Evolutionary conservation across 2,888 invertebrate species (phyloP), one percentile per base, ranked within the genome.

Genomic region (Chalcis sispes): DNA sequence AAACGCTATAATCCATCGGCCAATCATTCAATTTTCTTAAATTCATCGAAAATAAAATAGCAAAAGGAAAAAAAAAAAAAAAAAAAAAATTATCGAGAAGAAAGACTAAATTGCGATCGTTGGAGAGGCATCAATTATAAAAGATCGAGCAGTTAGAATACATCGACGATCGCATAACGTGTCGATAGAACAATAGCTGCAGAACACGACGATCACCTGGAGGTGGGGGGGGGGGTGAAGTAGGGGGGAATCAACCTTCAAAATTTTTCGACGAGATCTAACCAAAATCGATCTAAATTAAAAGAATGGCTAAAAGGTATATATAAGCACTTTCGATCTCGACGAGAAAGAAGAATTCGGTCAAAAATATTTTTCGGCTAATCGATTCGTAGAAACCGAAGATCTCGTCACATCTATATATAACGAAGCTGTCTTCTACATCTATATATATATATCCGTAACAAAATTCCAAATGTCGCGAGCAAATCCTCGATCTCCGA

Each of bases 311-410:
- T 13, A 42, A 42, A 13, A 42, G 15, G 13, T 36, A 36, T 36
- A 4, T 7, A 36, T 7, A 36, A 36, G 40, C 25, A 62, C 36
- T 71, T 71, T 62, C 18, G 61, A 62, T 62, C 25, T 10, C 23
- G 1, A 10, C 27, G 15, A 10, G 13, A 42, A n/a, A 42, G 56
- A 54, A 69, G 56, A 54, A 69, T 50, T 69, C 15, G 36, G 23
- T 0, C 23, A n/a, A n/a, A n/a, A n/a, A n/a, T n/a, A n/a, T n/a
- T 29, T n/a, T 25, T 8, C 27, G 29, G 13, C 58, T 64, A 64
- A 72, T 72, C 72, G 72, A 48, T 72, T 72, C 72, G 10, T 13
- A 56, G 72, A 72, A 72, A 64, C 56, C 29, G 40, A 18, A 27
- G 15, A 36, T 61, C 20, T 48, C 58, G 42, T 42, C 42, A 15